Percentiles rank a stretch among this genome's conserved stretches.
These are phyloP conservation scores for Tamias sibiricus DNA, from an alignment of 2,113 vertebrate species.

Conservation along the genomic window DNA sequence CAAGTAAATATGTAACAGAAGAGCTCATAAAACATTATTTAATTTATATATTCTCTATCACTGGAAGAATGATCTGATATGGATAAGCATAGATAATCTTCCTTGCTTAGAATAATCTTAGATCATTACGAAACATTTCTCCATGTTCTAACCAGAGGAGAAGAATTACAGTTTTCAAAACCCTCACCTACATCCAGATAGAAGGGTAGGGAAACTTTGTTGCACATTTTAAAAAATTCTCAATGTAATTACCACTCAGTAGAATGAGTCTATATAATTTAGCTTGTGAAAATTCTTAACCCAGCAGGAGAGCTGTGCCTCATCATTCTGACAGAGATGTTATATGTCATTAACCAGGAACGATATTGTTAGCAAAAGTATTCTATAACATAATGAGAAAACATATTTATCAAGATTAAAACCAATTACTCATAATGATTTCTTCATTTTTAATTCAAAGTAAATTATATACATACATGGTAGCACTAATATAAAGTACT, in stretches of 20 bases:
- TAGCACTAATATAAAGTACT: neutral
- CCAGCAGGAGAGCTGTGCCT: neutral
- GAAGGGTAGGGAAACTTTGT: neutral
- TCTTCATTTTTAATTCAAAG: constrained; percentile 12
- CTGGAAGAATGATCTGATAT: neutral
- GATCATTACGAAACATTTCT: neutral
- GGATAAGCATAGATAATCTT: neutral
- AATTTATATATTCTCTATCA: neutral
- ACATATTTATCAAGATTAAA: constrained; percentile 43
- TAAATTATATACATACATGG: neutral
- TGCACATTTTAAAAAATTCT: neutral
- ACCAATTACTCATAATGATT: neutral
- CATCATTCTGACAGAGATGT: neutral
- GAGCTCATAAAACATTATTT: neutral
- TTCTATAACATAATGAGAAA: neutral
- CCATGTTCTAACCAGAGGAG: neutral
- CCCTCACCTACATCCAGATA: neutral
- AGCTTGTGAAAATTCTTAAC: neutral
- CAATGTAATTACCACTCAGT: neutral
- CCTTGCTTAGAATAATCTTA: neutral
- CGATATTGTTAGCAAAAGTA: neutral
- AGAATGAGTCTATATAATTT: neutral
- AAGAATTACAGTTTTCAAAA: neutral
- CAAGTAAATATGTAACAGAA: neutral
- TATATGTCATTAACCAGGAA: constrained; percentile 34